Evolutionary conservation across 2,797 vertebrate species (phyloP).

Genomic region (Anabas testudineus): DNA sequence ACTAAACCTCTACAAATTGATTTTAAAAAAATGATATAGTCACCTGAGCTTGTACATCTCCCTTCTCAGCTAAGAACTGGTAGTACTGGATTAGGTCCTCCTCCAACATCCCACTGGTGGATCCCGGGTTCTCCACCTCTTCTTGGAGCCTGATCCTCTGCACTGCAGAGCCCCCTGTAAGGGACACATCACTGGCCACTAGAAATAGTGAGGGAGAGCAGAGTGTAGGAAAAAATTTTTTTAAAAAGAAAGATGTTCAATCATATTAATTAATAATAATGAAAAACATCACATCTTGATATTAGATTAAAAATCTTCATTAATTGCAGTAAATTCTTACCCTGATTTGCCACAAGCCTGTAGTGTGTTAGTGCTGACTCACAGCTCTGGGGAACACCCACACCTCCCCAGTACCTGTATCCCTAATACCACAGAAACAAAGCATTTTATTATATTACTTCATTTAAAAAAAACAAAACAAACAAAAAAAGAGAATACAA

Average conservation of each 20-base stretch:
- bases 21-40: neutral
- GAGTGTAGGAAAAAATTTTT: neutral
- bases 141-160: conserved; percentile 96
- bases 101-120: conserved; percentile 96
- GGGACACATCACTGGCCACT: conserved; percentile 94
- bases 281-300: neutral
- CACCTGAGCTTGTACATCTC: conserved; percentile 98
- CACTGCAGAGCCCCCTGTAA: conserved; percentile 95
- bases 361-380: conserved; percentile 98
- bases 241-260: neutral
- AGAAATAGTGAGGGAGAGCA: neutral
- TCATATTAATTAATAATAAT: neutral
- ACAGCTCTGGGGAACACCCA: conserved; percentile 97
- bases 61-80: conserved; percentile 98
- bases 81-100: conserved; percentile 99
- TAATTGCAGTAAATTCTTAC: conserved; percentile 73
- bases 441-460: too few species aligned
- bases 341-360: conserved; percentile 94
- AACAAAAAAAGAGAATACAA: too few species aligned
- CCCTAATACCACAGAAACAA: conserved; percentile 82
- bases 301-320: neutral
- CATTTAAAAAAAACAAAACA: too few species aligned
- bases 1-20: too few species aligned
- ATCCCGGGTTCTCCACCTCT: conserved; percentile 96
- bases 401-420: conserved; percentile 97